Conservation (phyloP, 2,113 vertebrate species). For the Pitta sordida region DNA sequence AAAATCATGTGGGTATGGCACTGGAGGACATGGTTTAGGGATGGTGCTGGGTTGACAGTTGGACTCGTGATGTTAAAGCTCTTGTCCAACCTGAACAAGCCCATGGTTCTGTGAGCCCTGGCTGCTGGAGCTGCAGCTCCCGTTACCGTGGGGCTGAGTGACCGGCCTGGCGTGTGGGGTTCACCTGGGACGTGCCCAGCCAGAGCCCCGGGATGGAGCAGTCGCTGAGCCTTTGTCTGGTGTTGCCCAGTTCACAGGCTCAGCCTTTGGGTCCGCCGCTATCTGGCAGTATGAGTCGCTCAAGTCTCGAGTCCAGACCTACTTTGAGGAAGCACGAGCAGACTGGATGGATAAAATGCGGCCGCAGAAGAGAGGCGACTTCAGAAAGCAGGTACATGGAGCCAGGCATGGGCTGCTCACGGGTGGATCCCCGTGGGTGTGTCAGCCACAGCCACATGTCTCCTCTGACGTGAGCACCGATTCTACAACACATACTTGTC, state of each 20-base stretch:
- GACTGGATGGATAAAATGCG: slow-evolving; percentile 89
- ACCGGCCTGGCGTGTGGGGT: too few relatives aligned
- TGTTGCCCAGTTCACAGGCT: slow-evolving; percentile 88
- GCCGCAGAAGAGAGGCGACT: slow-evolving; percentile 84
- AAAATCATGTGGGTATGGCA: background rate
- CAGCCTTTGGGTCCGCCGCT: slow-evolving; percentile 86
- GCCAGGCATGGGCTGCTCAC: rapidly evolving
- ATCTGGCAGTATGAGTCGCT: slow-evolving; percentile 96
- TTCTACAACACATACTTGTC: rapidly evolving
- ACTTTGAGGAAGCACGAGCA: slow-evolving; percentile 81
- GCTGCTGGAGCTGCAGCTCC: rapidly evolving
- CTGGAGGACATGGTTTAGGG: background rate
- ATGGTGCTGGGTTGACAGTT: background rate
- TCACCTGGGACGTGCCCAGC: background rate
- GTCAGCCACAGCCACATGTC: rapidly evolving
- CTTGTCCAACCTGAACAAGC: background rate
- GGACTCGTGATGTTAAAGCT: rapidly evolving
- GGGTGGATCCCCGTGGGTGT: background rate
- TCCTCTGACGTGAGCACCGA: rapidly evolving
- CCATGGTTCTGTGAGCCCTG: rapidly evolving
- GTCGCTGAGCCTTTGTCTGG: background rate
- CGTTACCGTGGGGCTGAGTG: rapidly evolving
- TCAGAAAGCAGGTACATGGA: slow-evolving; percentile 84
- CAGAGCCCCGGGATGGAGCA: background rate
- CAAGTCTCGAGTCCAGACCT: slow-evolving; percentile 86